Base-by-base conservation (phyloP, 2,888 invertebrate species). In the Argyresthia goedartella region DNA sequence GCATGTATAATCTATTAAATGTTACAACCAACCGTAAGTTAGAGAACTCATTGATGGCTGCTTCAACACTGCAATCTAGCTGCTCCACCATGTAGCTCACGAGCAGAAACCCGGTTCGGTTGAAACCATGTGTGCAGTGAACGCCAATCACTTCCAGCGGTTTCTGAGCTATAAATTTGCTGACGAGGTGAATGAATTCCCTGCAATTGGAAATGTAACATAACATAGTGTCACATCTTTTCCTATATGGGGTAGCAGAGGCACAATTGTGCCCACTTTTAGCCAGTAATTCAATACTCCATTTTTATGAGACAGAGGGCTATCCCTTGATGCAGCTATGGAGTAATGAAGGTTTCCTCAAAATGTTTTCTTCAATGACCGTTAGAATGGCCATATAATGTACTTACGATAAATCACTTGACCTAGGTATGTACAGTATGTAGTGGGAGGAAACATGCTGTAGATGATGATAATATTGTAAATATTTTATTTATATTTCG, bases 61-160 rank as follows among this genome's bases (percentile, higher is more conserved):
- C 93, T 59, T 95, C 96, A 0, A 98, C 89, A 65, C 93, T 92
- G 79, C 92, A 95, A 61, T 94, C 94, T 66, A 93, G 85, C 56
- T 91, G 91, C 67, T 95, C 93, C 4, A 98, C 94, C 76, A 99
- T 89, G 76, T 95, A 99, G 0, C 97, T 93, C 33, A 93, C 91
- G 50, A 99, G 93, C 7, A 99, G 87, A 70, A 99, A 99, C 0
- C 99, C 99, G 8, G 98, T 98, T 61, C 99, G 89, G 75, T 99
- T 99, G 76, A 99, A 99, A 0, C 99, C 99, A 77, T 99, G 99
- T 0, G 99, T 98, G 69, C 98, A 98, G 73, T 98, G 98, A 8
- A 98, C 92, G 8, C 92, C 95, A 59, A 95, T 91, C 48, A 89
- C 75, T 65, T 95, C 92, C 54, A 94, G 73, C 0, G 98, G 97